Base-by-base conservation (phyloP, 2,113 vertebrate species). In the Myotis yumanensis region DNA sequence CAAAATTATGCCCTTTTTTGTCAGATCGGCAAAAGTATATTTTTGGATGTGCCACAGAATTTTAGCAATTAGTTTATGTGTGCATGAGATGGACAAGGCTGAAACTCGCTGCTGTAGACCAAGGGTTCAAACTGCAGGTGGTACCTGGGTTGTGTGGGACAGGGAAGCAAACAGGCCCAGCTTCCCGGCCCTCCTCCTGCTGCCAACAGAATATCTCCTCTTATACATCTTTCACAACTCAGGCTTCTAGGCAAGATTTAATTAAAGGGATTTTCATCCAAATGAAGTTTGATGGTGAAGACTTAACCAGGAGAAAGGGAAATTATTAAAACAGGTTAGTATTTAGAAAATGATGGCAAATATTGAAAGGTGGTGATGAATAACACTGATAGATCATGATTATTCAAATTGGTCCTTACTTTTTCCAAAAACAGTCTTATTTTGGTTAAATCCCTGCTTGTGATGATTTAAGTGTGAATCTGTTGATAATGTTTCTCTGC, bases 281-380 rank as follows among this genome's bases (percentile, higher is more conserved):
- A 79, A 59, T 43, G 25, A 94, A 86, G 5, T 32, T 46, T 54
- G 81, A 92, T 64, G 72, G 80, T 54, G 46, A 82, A 62, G 46
- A 87, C 64, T 75, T 54, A 83, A n/a, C 84, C 75, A 4, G 25
- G 46, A 87, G 28, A 77, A 91, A 81, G 43, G 57, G 62, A 82
- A 86, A 77, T 68, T 83, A 93, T 79, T 28, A 86, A 86, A 95
- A 86, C 35, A 91, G 71, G 17, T 79, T n/a, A 72, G 48, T 72
- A 14, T n/a, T 75, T 91, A 48, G 62, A 86, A 91, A 73, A 88
- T 71, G 66, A 46, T 66, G 51, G 81, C 37, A 83, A 81, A 84
- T 72, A 92, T 66, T 68, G 76, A 81, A 76, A 80, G 23, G 17
- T 5, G 14, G 46, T 68, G 23, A 71, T 37, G 57, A 88, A 72